These are phyloP conservation scores for Schlechtendalia chinensis DNA, from an alignment of 1,140 invertebrate species.

Conservation along the genomic window DNA sequence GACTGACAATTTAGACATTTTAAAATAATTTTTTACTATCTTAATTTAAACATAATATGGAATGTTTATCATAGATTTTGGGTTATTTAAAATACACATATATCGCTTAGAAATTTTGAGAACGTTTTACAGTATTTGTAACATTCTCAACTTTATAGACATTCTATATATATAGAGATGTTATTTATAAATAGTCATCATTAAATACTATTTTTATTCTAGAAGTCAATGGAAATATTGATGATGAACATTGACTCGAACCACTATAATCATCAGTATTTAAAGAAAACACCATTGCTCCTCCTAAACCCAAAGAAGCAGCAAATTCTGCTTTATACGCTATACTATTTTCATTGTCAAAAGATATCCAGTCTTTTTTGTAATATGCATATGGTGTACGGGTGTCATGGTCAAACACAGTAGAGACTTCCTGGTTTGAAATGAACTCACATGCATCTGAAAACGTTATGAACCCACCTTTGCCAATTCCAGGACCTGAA, in stretches of 20 bases:
- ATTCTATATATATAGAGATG: too few relatives aligned
- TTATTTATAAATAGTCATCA: constrained; percentile 52
- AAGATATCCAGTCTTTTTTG: constrained; percentile 82
- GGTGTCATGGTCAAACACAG: constrained; percentile 66
- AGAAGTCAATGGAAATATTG: constrained; percentile 53
- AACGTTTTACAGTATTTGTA: too few relatives aligned
- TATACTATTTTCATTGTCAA: constrained; percentile 75
- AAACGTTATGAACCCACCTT: constrained; percentile 71
- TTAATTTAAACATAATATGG: too few relatives aligned
- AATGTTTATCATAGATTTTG: too few relatives aligned
- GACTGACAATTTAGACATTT: too few relatives aligned
- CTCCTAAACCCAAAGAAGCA: constrained; percentile 63
- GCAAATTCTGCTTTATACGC: constrained; percentile 70
- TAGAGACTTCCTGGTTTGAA: constrained; percentile 57
- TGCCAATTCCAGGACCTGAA: constrained; percentile 66
- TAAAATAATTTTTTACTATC: too few relatives aligned
- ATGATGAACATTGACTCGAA: constrained; percentile 1
- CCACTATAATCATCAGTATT: constrained; percentile 68
- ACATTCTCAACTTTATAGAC: too few relatives aligned
- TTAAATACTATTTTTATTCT: constrained; percentile 52
- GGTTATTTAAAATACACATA: too few relatives aligned
- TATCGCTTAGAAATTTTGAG: too few relatives aligned
- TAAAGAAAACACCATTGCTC: constrained; percentile 75
- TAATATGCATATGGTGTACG: constrained; percentile 76
- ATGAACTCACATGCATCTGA: constrained; percentile 69